Evolutionary conservation across 2,797 vertebrate species (phyloP).

Genomic region (Rousettus madagascariensis): DNA sequence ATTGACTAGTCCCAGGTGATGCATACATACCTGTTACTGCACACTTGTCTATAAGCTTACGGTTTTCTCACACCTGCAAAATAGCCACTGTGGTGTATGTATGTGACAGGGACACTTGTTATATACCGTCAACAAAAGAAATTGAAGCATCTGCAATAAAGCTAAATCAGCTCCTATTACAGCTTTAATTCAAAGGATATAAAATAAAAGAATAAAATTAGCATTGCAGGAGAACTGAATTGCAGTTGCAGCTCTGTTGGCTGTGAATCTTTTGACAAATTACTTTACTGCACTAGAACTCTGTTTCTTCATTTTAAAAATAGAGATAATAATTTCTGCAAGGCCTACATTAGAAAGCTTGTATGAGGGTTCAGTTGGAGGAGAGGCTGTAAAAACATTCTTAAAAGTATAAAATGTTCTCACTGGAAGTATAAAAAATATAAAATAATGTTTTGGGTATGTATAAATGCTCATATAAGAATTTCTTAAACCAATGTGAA

Average conservation of each 20-base stretch:
- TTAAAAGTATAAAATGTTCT: background rate
- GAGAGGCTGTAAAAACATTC: background rate
- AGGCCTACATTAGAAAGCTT: background rate
- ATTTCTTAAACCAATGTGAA: background rate
- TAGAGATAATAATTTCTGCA: background rate
- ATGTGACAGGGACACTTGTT: background rate
- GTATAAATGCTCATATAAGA: background rate
- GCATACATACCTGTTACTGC: accelerated
- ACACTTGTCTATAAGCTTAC: background rate
- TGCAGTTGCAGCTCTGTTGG: background rate
- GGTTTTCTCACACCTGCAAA: background rate
- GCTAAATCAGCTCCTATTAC: background rate
- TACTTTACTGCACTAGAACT: background rate
- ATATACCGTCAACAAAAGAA: background rate
- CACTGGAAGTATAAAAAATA: background rate
- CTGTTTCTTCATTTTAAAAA: background rate
- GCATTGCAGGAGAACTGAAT: background rate
- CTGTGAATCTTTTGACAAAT: background rate
- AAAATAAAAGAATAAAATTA: background rate
- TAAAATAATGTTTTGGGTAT: background rate
- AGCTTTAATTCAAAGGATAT: background rate
- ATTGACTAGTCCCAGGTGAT: background rate
- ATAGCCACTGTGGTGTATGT: background rate
- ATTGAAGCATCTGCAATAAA: background rate
- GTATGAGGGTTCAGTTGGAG: background rate